These are phyloP conservation scores for Malthinus flaveolus DNA, from an alignment of 2,888 invertebrate genomes.

Conservation along the genomic window DNA sequence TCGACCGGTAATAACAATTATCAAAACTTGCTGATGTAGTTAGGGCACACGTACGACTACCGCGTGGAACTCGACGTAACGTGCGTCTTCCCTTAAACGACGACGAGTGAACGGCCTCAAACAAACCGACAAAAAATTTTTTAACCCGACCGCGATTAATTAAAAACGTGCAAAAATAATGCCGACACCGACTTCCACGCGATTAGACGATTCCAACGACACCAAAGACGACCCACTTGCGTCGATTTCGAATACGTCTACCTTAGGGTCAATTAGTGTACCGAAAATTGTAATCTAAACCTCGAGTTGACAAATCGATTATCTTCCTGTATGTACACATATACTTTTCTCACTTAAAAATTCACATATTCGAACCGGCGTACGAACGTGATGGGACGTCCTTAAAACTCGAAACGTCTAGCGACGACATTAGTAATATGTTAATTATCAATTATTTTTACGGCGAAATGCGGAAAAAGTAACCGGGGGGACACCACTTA, in stretches of 20 bases:
- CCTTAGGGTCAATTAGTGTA: conserved; percentile 59
- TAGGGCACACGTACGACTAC: conserved; percentile 42
- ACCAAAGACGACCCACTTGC: conserved; percentile 52
- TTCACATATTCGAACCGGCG: conserved; percentile 27
- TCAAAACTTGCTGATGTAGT: conserved; percentile 45
- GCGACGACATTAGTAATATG: not conserved
- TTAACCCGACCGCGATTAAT: conserved; percentile 30
- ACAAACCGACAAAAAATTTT: conserved; percentile 30
- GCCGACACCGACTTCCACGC: conserved; percentile 26
- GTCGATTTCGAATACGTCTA: conserved; percentile 49
- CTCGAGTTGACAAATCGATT: conserved; percentile 61
- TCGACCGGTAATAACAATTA: conserved; percentile 40
- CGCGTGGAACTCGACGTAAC: conserved; percentile 36
- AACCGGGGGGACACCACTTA: conserved; percentile 45
- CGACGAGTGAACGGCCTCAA: conserved; percentile 42
- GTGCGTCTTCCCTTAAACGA: conserved; percentile 41
- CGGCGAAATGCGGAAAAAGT: conserved; percentile 44
- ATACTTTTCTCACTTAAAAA: conserved; percentile 43
- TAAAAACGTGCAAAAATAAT: conserved; percentile 29
- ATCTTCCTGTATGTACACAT: conserved; percentile 52
- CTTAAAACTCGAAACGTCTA: conserved; percentile 8
- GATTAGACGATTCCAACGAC: conserved; percentile 45
- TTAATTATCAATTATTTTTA: conserved; percentile 24
- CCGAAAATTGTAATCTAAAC: conserved; percentile 59
- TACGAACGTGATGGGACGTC: conserved; percentile 19